Evolutionary conservation across 2,888 invertebrate genomes (phyloP).

Genomic region (Aradus depressus): DNA sequence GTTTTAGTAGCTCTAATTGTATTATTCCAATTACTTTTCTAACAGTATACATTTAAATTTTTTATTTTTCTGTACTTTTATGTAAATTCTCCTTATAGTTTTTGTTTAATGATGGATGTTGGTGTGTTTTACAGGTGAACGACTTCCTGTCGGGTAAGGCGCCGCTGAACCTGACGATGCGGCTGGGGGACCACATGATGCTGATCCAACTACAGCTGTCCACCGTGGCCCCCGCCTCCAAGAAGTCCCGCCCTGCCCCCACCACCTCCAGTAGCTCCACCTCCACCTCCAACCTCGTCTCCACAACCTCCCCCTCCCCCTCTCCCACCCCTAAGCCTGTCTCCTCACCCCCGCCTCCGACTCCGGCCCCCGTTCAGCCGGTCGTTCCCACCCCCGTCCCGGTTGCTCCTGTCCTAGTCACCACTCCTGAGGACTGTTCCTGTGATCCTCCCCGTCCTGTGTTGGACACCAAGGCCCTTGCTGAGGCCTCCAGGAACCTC

Average conservation of each 20-base stretch:
- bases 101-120: too few relatives aligned
- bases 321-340: constrained; percentile 11
- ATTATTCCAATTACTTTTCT: not conserved
- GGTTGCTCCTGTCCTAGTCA: constrained; percentile 4
- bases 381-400: constrained; percentile 15
- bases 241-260: constrained; percentile 22
- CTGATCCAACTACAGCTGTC: constrained; percentile 88
- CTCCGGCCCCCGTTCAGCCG: constrained; percentile 18
- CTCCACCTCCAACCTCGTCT: constrained; percentile 35
- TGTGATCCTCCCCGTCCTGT: constrained; percentile 28
- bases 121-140: constrained; percentile 52
- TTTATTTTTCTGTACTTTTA: not conserved
- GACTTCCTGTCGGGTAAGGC: constrained; percentile 92
- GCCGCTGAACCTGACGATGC: constrained; percentile 87
- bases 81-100: not conserved
- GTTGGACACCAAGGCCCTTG: constrained; percentile 60
- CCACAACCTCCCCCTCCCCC: constrained; percentile 19
- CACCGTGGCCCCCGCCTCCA: constrained; percentile 54
- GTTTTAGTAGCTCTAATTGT: not conserved
- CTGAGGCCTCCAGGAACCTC: constrained; percentile 82
- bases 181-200: constrained; percentile 95
- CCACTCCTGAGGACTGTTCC: constrained; percentile 13
- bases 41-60: not conserved
- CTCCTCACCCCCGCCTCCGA: constrained; percentile 13
- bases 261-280: constrained; percentile 33